Conservation (phyloP, 92 coral and sea anemone species). For the Chrysogorgia sp. region DNA sequence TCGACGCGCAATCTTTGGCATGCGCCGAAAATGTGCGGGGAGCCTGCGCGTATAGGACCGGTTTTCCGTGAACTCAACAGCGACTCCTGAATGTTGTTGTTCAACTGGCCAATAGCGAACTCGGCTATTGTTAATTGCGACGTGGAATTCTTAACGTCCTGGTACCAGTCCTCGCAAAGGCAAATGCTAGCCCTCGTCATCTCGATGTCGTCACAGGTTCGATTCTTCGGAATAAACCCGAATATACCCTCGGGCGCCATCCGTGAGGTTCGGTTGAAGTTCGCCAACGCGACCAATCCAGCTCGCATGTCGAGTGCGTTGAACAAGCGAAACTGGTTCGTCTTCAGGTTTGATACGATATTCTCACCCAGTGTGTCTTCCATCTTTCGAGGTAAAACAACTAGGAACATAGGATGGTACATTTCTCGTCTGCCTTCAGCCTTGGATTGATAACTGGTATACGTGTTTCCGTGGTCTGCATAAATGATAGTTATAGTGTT, state of each 20-base stretch:
- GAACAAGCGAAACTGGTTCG: conserved; percentile 9
- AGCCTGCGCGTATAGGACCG: neutral
- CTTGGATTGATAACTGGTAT: neutral
- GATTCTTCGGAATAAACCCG: conserved; percentile 5
- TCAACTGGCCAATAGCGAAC: too few relatives aligned
- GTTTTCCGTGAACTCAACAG: neutral
- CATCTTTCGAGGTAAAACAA: conserved; percentile 2
- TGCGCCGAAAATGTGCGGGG: conserved; percentile 34
- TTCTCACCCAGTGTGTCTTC: neutral
- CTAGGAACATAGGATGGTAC: conserved; percentile 26
- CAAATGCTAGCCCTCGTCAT: conserved; percentile 6
- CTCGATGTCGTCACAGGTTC: conserved; percentile 9
- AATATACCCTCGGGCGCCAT: conserved; percentile 21
- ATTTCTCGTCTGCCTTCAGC: conserved; percentile 12
- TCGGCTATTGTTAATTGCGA: conserved; percentile 14
- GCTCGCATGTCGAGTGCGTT: conserved; percentile 19
- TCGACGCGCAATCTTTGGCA: conserved; percentile 61
- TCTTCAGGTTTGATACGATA: conserved; percentile 1
- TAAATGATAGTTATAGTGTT: conserved; percentile 20
- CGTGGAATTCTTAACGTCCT: neutral
- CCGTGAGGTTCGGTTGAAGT: neutral
- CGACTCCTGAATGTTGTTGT: conserved; percentile 10
- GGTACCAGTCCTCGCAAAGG: conserved; percentile 19
- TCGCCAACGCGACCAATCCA: conserved; percentile 20
- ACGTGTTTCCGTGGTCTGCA: conserved; percentile 29